Base-by-base conservation (phyloP, 2,113 vertebrate genomes). In the Myiagra hebetior region DNA sequence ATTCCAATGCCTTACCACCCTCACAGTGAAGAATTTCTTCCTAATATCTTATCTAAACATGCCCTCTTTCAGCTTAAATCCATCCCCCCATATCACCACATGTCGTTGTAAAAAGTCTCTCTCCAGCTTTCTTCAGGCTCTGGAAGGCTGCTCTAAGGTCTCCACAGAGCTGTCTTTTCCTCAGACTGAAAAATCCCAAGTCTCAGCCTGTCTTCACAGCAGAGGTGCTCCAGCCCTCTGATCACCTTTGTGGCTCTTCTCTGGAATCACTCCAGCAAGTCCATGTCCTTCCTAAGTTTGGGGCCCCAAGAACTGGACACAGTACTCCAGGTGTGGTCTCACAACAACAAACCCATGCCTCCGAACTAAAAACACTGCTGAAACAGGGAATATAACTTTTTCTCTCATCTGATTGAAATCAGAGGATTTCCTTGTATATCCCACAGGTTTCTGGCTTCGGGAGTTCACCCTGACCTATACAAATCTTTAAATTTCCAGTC, bases 101-200 rank as follows among this genome's bases (percentile, higher is more conserved):
- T 24, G 12, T 37, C 41, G 49, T 31, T 42, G 18, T 28, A 56
- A 56, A 33, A 55, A 37, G 33, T 56, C 63, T 46, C 30, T 41
- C 41, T 62, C 17, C 31, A 49, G 10, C 26, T 35, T 60, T 75
- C 33, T 41, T 62, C 22, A 26, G 6, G 30, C 26, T 52, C 78
- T 60, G 46, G 37, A 46, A 89, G 6, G 33, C 33, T 53, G 46
- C 39, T 60, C 53, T 41, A 31, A 55, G 30, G 26, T 69, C 41
- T 76, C 39, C n/a, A 24, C 0, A 0, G 47, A 53, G 20, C 7
- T 0, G 0, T 31, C 21, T 75, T 52, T 62, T 75, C 39, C n/a
- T 53, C 21, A 26, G 39, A 46, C 16, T 35, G 11, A 68, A 68
- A 44, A 22, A 69, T 21, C 16, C 6, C 30, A 76, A 22, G 13